Percentiles rank a stretch among this genome's conserved stretches.
phyloP scores from a whole-genome alignment of 2,888 invertebrate species.

The Amphipyra berbera region DNA sequence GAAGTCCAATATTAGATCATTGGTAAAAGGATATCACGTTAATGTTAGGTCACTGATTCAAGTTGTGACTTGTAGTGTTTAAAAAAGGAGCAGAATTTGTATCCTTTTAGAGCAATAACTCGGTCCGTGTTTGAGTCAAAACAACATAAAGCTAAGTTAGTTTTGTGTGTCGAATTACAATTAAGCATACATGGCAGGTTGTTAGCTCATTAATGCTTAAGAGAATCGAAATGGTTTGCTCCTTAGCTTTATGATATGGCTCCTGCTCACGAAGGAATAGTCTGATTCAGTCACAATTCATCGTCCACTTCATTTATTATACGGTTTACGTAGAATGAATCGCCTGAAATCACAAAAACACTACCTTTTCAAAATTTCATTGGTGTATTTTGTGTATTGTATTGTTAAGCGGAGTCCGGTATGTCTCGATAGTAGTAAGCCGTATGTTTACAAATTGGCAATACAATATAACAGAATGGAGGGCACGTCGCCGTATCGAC shows the following conservation, averaged over 20 bases:
- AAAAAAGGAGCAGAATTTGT: background rate
- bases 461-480: constrained; percentile 60
- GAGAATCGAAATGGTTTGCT: too few relatives aligned
- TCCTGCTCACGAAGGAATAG: too few relatives aligned
- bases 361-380: constrained; percentile 29
- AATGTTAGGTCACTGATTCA: background rate
- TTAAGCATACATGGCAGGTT: too few relatives aligned
- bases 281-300: too few relatives aligned
- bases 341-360: constrained; percentile 9
- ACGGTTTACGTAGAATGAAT: constrained; percentile 1
- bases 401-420: constrained; percentile 38
- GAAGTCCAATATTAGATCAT: constrained; percentile 42
- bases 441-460: constrained; percentile 64
- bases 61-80: background rate
- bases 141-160: too few relatives aligned
- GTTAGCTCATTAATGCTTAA: too few relatives aligned
- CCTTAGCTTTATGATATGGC: too few relatives aligned
- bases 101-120: too few relatives aligned
- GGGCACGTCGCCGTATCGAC: constrained; percentile 59
- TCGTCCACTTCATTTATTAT: background rate
- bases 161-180: too few relatives aligned
- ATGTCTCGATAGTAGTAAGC: constrained; percentile 46
- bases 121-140: too few relatives aligned
- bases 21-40: constrained; percentile 17
- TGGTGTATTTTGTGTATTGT: constrained; percentile 25